phyloP scores from a whole-genome alignment of 1,140 invertebrate species.

The Colletes latitarsis region DNA sequence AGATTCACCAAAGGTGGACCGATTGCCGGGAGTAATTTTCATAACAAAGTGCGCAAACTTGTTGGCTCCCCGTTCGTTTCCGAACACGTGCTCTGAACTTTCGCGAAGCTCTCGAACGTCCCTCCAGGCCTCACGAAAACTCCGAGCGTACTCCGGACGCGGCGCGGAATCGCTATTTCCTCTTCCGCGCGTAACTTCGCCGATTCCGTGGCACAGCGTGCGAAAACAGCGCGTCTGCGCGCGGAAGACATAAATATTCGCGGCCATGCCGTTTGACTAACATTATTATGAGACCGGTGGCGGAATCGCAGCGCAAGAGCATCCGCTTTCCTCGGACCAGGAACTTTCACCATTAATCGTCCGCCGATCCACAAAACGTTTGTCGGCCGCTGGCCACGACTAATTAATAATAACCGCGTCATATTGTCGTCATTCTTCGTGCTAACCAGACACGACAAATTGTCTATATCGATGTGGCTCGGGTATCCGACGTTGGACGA shows the following conservation, averaged over 20 bases:
- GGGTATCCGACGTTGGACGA: too few relatives aligned
- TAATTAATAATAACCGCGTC: constrained; percentile 46
- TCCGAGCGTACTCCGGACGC: not conserved
- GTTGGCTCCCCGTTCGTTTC: not conserved
- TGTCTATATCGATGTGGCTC: not conserved
- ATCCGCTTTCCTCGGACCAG: constrained; percentile 3
- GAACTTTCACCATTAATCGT: constrained; percentile 46
- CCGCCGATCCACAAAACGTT: not conserved
- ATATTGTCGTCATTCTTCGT: constrained; percentile 27
- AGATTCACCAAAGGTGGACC: not conserved
- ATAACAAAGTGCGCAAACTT: not conserved
- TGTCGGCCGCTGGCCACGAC: constrained; percentile 11
- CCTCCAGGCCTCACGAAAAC: not conserved
- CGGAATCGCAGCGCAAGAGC: constrained; percentile 24
- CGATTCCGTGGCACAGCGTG: not conserved
- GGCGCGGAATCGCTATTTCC: constrained; percentile 7
- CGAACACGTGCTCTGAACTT: not conserved
- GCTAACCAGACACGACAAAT: not conserved
- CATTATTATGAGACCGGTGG: constrained; percentile 51
- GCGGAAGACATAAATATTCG: constrained; percentile 60
- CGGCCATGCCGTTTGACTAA: constrained; percentile 45
- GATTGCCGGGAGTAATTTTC: not conserved
- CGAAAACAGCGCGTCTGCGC: constrained; percentile 41
- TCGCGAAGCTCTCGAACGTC: not conserved
- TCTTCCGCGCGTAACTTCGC: not conserved